These are phyloP conservation scores for Numenius arquata DNA, from an alignment of 2,113 vertebrate genomes.

Conservation along the genomic window DNA sequence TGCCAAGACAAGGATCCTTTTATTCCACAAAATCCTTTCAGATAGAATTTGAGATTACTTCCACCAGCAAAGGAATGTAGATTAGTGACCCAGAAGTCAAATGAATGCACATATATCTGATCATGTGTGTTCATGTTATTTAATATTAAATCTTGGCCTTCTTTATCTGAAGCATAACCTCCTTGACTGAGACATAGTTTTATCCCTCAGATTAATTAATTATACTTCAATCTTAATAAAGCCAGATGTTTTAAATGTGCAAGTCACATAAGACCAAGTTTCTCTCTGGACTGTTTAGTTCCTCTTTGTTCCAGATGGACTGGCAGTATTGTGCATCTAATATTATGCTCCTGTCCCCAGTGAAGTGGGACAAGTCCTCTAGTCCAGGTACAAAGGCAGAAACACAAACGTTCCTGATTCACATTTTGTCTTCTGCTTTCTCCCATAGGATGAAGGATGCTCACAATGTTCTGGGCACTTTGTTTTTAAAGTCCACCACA, in stretches of 20 bases:
- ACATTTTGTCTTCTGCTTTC: background rate
- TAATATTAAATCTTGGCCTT: background rate
- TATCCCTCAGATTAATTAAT: background rate
- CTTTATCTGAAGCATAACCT: background rate
- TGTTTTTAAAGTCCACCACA: background rate
- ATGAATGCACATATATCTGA: background rate
- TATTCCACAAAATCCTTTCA: background rate
- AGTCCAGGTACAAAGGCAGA: background rate
- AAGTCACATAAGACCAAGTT: background rate
- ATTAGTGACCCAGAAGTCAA: background rate
- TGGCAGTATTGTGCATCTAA: background rate
- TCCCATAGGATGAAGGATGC: background rate
- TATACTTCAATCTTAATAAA: background rate
- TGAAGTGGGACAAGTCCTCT: background rate
- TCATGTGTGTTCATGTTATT: background rate
- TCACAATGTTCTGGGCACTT: background rate
- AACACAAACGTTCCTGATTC: background rate
- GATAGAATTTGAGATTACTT: background rate
- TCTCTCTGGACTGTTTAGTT: background rate
- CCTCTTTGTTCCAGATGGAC: background rate
- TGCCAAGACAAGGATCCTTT: background rate
- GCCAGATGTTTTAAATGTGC: background rate
- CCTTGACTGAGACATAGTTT: background rate
- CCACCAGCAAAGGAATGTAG: background rate
- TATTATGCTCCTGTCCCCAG: background rate